Base-by-base conservation (phyloP, 1,140 invertebrate species). In the Batillaria attramentaria region DNA sequence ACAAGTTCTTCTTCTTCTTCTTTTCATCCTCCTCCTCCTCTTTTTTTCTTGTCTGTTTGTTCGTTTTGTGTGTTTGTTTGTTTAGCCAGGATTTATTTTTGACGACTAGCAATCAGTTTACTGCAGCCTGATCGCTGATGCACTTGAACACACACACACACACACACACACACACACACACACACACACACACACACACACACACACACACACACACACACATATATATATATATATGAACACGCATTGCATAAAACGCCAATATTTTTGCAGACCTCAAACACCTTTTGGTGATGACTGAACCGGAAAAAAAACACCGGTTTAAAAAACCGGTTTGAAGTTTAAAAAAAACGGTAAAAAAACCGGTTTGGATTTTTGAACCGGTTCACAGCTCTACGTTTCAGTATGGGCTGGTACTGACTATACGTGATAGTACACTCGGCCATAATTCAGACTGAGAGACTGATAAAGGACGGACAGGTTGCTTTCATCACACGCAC, bases 141-240 rank as follows among this genome's bases (percentile, higher is more conserved):
- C 10, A 24, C 46, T 13, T 50, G 46, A 16, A 54, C 46, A 2
- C 46, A 54, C 46, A 54, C 46, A 54, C 46, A 54, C 46, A 54
- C 46, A 54, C 46, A 54, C 46, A 54, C 46, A 54, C 46, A 54
- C 46, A 54, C 46, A 54, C 46, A 54, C 46, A 54, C 46, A 54
- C 46, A 54, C 46, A 54, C 46, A 54, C 46, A 54, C 46, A 54
- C 46, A 54, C 1, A 50, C 46, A 31, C 62, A 35, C 62, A 65
- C 62, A 35, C 62, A 65, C 62, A 65, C 57, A 60, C 57, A 60
- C 20, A 24, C 57, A 4, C 57, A 4, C 57, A 60, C 57, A 60
- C 57, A 60, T 31, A 60, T 31, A 60, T 60, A n/a, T 6, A 31
- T 60, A 31, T 20, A 31, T n/a, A 10, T 50, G 46, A 50, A 50